phyloP scores from a whole-genome alignment of 2,888 invertebrate genomes.

The Meghimatium bilineatum region DNA sequence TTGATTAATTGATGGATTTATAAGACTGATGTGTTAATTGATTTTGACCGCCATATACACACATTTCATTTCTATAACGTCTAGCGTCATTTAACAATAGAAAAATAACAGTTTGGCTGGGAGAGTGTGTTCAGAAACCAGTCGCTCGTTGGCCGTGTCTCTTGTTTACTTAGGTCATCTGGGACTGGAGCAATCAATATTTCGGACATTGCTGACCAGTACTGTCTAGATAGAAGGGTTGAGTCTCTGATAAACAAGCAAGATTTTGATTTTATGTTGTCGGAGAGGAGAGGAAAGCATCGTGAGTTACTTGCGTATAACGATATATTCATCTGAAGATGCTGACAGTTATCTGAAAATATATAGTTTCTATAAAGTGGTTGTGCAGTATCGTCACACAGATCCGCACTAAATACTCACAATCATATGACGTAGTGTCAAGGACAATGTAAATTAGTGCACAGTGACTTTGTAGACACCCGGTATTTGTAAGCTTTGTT shows the following conservation, averaged over 20 bases:
- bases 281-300: not conserved
- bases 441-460: too few relatives aligned
- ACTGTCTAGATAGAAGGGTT: not conserved
- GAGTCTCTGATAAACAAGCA: conserved; percentile 5
- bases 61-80: not conserved
- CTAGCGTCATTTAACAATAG: not conserved
- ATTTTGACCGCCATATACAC: not conserved
- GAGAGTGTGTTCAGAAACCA: not conserved
- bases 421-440: too few relatives aligned
- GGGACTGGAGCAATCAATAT: conserved; percentile 21
- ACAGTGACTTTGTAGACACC: too few relatives aligned
- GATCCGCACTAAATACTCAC: too few relatives aligned
- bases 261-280: conserved; percentile 6
- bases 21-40: too few relatives aligned
- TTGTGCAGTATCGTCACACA: too few relatives aligned
- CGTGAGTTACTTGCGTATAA: not conserved
- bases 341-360: too few relatives aligned
- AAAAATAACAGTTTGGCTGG: conserved; percentile 7
- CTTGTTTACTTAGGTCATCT: conserved; percentile 39
- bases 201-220: conserved; percentile 8
- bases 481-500: too few relatives aligned
- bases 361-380: too few relatives aligned
- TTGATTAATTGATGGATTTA: too few relatives aligned
- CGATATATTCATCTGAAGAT: not conserved
- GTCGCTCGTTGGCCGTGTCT: not conserved